Evolutionary conservation across 2,113 vertebrate species (phyloP), one percentile per base, ranked within the genome.

Genomic region (Polyodon spathula): DNA sequence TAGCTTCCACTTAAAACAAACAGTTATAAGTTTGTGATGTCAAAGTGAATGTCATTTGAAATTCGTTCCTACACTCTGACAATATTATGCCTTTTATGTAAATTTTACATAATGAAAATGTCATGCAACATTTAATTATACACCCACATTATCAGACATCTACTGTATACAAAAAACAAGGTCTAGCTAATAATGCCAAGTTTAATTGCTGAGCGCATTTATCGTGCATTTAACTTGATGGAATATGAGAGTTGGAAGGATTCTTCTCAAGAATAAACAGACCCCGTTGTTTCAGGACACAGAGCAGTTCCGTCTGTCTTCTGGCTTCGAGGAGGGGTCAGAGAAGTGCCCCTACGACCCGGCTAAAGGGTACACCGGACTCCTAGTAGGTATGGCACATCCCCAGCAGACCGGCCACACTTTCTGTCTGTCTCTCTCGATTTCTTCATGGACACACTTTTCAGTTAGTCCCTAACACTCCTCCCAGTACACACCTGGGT

Each of bases 301-400:
- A 0, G 82, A 88, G 68, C 79, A 70, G 46, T 98, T 98, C 75
- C 73, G 41, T 12, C 78, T 97, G 70, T 87, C 93, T 0, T 68
- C 84, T 1, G 82, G 75, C 58, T 89, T 93, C 0, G 96, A 98
- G 66, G 95, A 98, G 40, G 96, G 93, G 57, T 89, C 88, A 67
- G 96, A 98, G 75, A 91, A 91, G 64, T 98, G 96, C 68, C 94
- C 96, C 0, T 97, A 97, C 0, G 93, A 98, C 72, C 94, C 96
- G 5, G 78, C 86, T 5, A 92, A 89, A 4, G 93, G 95, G 56
- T 97, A 88, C 86, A 97, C 94, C 0, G 92, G 93, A 15, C 91
- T 98, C 42, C 84, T 98, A 4, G 81, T 93, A 2, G 96, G 96
- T 98, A 82, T 71, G 89, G 37, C 40, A 54, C 27, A 15, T 6